Conservation (phyloP, 2,797 vertebrate genomes). For the Ctenopoma kingsleyae region DNA sequence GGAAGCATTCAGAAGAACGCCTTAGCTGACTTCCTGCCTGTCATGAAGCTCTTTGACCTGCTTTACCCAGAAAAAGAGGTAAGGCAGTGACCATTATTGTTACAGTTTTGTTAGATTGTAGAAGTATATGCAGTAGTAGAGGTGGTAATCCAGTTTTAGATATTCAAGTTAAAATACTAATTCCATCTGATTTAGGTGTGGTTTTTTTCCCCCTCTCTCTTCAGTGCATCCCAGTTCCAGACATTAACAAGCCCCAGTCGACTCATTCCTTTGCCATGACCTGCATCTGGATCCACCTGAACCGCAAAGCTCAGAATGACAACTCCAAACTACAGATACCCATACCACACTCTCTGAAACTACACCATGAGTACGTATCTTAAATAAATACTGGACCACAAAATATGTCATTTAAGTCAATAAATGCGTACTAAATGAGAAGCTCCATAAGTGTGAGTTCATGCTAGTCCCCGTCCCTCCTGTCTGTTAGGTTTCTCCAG, state of each 20-base stretch:
- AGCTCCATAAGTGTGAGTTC: background rate
- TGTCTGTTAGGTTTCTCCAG: constrained; percentile 90
- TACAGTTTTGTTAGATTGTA: background rate
- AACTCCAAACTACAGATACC: constrained; percentile 97
- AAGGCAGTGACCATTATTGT: background rate
- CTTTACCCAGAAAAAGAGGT: constrained; percentile 99
- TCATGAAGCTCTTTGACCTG: constrained; percentile 99
- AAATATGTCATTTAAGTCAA: background rate
- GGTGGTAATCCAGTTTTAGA: background rate
- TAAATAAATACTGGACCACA: background rate
- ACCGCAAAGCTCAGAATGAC: constrained; percentile 97
- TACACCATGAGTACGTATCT: constrained; percentile 92
- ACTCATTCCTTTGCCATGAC: constrained; percentile 99
- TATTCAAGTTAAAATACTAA: background rate
- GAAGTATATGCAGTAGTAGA: background rate
- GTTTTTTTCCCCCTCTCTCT: background rate
- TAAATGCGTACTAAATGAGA: background rate
- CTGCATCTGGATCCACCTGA: constrained; percentile 99
- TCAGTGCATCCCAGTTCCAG: constrained; percentile 98
- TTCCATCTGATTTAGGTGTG: background rate
- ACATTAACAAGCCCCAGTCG: constrained; percentile 99
- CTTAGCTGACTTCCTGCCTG: constrained; percentile 95
- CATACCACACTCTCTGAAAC: constrained; percentile 97
- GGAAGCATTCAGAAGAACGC: constrained; percentile 99
- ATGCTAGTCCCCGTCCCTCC: background rate